These are phyloP conservation scores for Lepidurus arcticus DNA, from an alignment of 1,140 invertebrate genomes.

Conservation along the genomic window DNA sequence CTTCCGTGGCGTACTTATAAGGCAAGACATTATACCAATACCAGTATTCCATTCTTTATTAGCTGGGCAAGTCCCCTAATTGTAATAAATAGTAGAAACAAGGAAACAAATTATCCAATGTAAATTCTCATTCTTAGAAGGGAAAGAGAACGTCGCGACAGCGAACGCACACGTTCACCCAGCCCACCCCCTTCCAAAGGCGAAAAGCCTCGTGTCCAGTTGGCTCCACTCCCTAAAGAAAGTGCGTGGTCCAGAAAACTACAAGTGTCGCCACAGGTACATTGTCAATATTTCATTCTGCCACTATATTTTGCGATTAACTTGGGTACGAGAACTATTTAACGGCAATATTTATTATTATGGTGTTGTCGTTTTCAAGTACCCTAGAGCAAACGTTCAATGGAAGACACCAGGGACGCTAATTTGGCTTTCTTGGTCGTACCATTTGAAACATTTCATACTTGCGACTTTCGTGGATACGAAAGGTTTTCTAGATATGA, in stretches of 20 bases:
- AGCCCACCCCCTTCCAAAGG: neutral
- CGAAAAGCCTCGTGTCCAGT: neutral
- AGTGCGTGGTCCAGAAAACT: slow-evolving; percentile 18
- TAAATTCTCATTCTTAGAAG: neutral
- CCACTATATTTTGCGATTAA: neutral
- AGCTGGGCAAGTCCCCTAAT: no score
- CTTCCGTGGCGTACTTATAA: no score
- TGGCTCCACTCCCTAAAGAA: slow-evolving; percentile 1
- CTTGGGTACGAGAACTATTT: neutral
- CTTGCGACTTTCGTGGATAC: neutral
- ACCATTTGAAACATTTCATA: neutral
- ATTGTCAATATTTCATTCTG: no score
- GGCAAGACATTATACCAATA: no score
- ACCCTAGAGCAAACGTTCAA: neutral
- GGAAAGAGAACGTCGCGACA: neutral
- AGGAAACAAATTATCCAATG: no score
- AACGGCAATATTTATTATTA: neutral
- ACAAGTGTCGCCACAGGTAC: neutral
- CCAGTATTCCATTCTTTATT: no score
- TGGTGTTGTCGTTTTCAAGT: neutral
- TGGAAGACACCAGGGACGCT: neutral
- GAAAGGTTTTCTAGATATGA: neutral
- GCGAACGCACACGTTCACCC: neutral
- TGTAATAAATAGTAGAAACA: no score
- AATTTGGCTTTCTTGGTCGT: neutral